Percentiles rank a stretch among this genome's conserved stretches.
Evolutionary conservation across 2,888 invertebrate species (phyloP).

Genomic region (Pristionchus mayeri): DNA sequence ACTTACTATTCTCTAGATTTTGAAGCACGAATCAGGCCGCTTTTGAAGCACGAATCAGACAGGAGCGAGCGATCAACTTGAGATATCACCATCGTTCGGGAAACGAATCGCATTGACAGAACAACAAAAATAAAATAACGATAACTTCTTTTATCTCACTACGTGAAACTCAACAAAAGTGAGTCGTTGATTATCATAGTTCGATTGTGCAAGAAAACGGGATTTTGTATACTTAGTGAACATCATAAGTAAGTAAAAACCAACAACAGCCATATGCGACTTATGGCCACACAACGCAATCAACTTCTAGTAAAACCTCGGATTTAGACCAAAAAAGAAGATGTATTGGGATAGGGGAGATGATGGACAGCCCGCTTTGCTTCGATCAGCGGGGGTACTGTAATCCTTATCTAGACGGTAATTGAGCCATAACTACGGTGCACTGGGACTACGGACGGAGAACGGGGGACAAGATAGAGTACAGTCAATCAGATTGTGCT

Average conservation of each 20-base stretch:
- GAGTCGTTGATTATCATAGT: neutral
- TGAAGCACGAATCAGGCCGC: too few relatives aligned
- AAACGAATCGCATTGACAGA: neutral
- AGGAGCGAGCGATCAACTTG: too few relatives aligned
- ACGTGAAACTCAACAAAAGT: neutral
- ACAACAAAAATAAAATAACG: too few relatives aligned
- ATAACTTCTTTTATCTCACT: slow-evolving; percentile 11
- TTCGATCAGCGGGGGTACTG: neutral
- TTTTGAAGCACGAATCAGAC: too few relatives aligned
- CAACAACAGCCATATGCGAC: neutral
- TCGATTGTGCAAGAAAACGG: neutral
- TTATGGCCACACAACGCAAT: slow-evolving; percentile 29
- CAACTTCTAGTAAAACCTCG: slow-evolving; percentile 26
- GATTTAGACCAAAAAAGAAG: neutral
- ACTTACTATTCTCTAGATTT: too few relatives aligned
- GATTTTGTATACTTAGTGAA: neutral
- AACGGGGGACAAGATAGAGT: neutral
- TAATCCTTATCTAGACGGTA: neutral
- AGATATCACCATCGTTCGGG: neutral
- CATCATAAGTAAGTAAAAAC: neutral
- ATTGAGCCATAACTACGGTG: neutral
- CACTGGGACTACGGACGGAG: neutral
- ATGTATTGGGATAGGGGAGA: too few relatives aligned
- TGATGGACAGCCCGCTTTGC: too few relatives aligned
- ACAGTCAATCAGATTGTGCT: neutral